Evolutionary conservation across 1,140 invertebrate species (phyloP), one percentile per base, ranked within the genome.

Genomic region (Drosophila repleta): DNA sequence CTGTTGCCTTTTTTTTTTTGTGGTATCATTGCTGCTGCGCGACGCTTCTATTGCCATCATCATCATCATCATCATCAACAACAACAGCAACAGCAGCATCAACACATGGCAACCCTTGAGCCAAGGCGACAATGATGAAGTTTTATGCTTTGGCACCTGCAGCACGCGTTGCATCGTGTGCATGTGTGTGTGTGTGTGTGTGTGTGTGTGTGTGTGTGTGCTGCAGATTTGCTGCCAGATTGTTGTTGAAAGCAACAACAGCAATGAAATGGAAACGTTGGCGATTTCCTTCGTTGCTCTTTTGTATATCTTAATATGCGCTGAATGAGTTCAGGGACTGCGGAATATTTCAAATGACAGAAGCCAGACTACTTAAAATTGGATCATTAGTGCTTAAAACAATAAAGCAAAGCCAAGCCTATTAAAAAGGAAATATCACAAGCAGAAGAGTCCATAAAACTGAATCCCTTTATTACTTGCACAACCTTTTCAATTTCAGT

Each of bases 71-170:
- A 69, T 37, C 68, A 51, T 55, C 81, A 76, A 57, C 45, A 43
- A 2, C 45, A 49, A 18, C 64, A 56, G 0, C 63, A 46, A 6
- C 21, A 43, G 1, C 62, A 35, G 3, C 66, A 52, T 6, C 66
- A 68, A 26, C 82, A 85, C 73, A 76, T 72, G 46, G 56, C 55
- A 51, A 56, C 82, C 80, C 81, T 77, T 87, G 87, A 82, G 79
- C 83, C 53, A 68, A 87, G 82, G 84, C 78, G 83, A 83, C 84
- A 79, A 88, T 88, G 87, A 88, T 88, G 83, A 88, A 88, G 83
- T 88, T 88, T 88, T 88, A 88, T 88, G 83, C 84, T 88, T 88
- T 88, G 72, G 74, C 83, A 88, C 83, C 83, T 88, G 79, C 75
- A 81, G 58, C 64, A 84, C 69, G 67, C 15, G 55, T 58, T 24